Evolutionary conservation across 1,140 invertebrate species (phyloP).

Genomic region (Chrysopa pallens): DNA sequence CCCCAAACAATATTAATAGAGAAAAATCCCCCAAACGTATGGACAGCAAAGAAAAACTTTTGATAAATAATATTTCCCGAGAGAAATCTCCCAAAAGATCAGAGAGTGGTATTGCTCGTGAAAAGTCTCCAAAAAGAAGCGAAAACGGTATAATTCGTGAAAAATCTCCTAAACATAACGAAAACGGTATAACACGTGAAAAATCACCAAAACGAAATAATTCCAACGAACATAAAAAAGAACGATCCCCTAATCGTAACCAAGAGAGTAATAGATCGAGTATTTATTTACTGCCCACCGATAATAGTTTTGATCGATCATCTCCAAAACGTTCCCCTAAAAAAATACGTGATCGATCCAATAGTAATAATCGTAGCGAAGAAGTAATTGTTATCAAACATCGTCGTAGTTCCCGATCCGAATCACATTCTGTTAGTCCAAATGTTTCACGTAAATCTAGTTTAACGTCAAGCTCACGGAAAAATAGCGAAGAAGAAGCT

Average conservation of each 20-base stretch:
- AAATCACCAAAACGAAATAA: background rate
- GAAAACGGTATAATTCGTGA: no score
- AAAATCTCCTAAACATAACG: no score
- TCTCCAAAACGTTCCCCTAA: background rate
- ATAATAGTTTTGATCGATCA: background rate
- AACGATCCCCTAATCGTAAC: no score
- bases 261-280: background rate
- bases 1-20: no score
- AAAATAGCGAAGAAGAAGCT: background rate
- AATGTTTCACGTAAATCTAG: background rate
- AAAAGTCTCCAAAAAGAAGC: no score
- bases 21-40: no score
- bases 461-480: background rate
- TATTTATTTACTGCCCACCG: background rate
- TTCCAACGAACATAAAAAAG: background rate
- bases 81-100: no score
- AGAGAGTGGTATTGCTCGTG: no score
- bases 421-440: background rate
- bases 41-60: no score
- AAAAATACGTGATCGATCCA: background rate
- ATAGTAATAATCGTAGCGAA: background rate
- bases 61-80: no score
- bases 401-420: background rate
- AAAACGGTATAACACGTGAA: background rate
- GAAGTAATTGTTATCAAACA: background rate